Evolutionary conservation across 2,797 vertebrate genomes (phyloP), one percentile per base, ranked within the genome.

Genomic region (Brachyalestes nurse): DNA sequence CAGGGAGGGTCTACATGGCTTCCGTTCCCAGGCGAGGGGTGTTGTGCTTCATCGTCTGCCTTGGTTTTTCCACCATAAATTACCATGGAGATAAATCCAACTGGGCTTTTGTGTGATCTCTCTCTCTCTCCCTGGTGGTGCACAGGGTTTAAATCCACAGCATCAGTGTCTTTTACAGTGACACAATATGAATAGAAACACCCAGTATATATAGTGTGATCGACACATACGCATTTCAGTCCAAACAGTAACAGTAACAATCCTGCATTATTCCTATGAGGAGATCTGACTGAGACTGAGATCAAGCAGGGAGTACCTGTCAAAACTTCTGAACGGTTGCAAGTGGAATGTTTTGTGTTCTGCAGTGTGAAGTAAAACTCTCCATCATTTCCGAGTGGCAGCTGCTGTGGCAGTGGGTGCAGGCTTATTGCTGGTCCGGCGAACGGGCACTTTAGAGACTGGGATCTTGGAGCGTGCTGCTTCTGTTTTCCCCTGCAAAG

Each of bases 391-490:
- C 92, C 95, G 96, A 84, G 91, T 90, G 88, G 92, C 91, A 0
- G 70, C 76, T 69, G 92, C 82, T 71, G 89, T 77, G 28, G 89
- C 88, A 55, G 81, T 75, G 83, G 92, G 89, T 87, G 94, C 87
- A 58, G 93, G 93, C 88, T 97, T 96, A 88, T 89, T 96, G 86
- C 93, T 96, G 81, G 92, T 93, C 86, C 96, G 94, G 53, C 97
- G 96, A 64, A 98, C 95, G 28, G 97, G 95, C 66, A 99, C 96
- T 93, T 97, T 99, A 77, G 98, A 98, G 70, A 99, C 95, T 0
- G 98, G 98, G 86, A 99, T 99, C 94, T 98, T 99, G 83, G 98
- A 97, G 92, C 97, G 96, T 84, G 93, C 92, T 57, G 94, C 87
- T 81, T 99, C 97, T 0, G 91, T 92, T 93, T 95, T 96, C 85